These are phyloP conservation scores for Portunus trituberculatus DNA, from an alignment of 1,140 invertebrate species.

Conservation along the genomic window DNA sequence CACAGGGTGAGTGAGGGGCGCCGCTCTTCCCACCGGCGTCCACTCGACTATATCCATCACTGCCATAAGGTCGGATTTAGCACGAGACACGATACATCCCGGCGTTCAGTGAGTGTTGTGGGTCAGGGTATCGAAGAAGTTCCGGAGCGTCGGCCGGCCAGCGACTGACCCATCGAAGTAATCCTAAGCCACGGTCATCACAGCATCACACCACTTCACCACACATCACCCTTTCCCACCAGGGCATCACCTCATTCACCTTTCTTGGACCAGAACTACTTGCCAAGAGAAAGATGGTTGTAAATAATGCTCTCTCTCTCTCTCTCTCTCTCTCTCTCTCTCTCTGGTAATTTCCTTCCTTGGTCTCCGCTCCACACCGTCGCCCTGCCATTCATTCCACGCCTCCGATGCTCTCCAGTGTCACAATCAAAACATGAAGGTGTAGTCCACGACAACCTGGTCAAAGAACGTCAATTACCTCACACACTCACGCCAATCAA, in stretches of 20 bases:
- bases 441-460: not conserved
- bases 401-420: not conserved
- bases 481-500: not conserved
- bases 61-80: slow-evolving; percentile 20
- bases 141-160: not conserved
- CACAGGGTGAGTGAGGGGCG: not conserved
- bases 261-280: too few species aligned
- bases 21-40: not conserved
- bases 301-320: not conserved
- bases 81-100: not conserved
- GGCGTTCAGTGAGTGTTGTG: not conserved
- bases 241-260: too few species aligned
- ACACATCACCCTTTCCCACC: not conserved
- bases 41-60: not conserved
- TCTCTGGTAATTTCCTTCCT: not conserved
- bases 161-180: slow-evolving; percentile 10
- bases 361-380: not conserved
- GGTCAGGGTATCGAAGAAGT: not conserved
- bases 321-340: slow-evolving; percentile 17
- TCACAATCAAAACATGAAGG: not conserved
- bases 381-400: not conserved
- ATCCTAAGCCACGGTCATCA: slow-evolving; percentile 11
- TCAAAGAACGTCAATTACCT: not conserved
- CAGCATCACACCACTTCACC: not conserved
- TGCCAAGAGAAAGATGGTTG: too few species aligned